These are phyloP conservation scores for Laspeyria flexula DNA, from an alignment of 2,888 invertebrate species.

Conservation along the genomic window DNA sequence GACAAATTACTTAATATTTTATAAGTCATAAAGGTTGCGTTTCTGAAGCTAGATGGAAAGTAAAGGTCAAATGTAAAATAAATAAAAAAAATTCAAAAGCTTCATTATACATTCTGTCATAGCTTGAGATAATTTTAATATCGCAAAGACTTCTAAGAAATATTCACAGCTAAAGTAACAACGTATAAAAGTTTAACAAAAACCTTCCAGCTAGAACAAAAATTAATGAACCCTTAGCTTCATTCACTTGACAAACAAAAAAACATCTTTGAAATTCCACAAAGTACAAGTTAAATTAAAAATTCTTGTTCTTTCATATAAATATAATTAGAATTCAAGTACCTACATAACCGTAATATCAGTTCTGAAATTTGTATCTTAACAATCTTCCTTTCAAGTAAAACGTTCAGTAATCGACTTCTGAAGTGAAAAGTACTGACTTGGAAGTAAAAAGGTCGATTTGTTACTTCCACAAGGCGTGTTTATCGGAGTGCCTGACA, in stretches of 20 bases:
- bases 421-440: conserved; percentile 24
- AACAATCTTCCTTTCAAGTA: background rate
- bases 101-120: too few relatives aligned
- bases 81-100: too few relatives aligned
- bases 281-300: background rate
- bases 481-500: conserved; percentile 46
- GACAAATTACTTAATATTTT: too few relatives aligned
- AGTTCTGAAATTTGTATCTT: background rate
- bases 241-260: too few relatives aligned
- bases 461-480: conserved; percentile 52
- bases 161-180: too few relatives aligned
- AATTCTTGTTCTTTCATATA: background rate
- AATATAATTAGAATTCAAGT: conserved; percentile 1
- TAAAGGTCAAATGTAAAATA: too few relatives aligned
- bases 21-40: too few relatives aligned
- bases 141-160: too few relatives aligned
- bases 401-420: conserved; percentile 5
- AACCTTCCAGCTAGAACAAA: too few relatives aligned
- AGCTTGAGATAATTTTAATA: too few relatives aligned
- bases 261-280: background rate
- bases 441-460: conserved; percentile 49
- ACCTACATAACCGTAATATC: background rate
- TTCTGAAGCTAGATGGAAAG: too few relatives aligned
- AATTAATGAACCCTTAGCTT: background rate
- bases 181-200: too few relatives aligned